phyloP scores from a whole-genome alignment of 2,797 vertebrate genomes.

The Neosilurus hyrtlii region DNA sequence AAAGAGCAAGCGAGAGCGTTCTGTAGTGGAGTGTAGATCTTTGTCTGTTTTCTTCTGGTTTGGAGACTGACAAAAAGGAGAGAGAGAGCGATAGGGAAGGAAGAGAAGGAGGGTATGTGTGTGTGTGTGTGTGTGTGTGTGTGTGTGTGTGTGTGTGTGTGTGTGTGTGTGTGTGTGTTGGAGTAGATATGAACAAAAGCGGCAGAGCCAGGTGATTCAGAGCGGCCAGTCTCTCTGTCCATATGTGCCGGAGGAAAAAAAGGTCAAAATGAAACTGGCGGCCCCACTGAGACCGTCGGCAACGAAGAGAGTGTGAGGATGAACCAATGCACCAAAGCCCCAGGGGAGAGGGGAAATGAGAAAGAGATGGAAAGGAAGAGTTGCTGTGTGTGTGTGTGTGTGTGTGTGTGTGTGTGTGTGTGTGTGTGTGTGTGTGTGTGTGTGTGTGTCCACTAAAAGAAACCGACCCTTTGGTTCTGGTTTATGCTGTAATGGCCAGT shows the following conservation, averaged over 20 bases:
- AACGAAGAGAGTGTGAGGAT: conserved; percentile 63
- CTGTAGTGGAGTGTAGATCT: conserved; percentile 22
- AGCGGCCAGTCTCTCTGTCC: conserved; percentile 62
- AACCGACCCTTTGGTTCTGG: conserved; percentile 59
- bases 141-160: background rate
- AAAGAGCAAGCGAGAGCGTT: background rate
- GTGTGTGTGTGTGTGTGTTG: background rate
- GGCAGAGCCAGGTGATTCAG: conserved; percentile 65
- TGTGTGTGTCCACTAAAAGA: conserved; percentile 40
- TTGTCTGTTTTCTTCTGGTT: conserved; percentile 31
- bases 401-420: conserved; percentile 38
- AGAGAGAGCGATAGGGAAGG: background rate
- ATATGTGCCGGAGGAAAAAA: conserved; percentile 57
- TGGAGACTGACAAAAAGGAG: background rate
- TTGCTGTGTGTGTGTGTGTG: conserved; percentile 10
- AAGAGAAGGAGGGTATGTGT: background rate
- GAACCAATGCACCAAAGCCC: conserved; percentile 64
- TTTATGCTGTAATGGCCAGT: no score
- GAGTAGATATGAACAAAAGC: conserved; percentile 66
- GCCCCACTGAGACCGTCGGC: conserved; percentile 66
- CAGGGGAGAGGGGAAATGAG: conserved; percentile 53
- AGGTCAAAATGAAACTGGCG: conserved; percentile 71
- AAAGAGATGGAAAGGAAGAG: conserved; percentile 46
- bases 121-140: background rate
- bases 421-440: conserved; percentile 33